Evolutionary conservation across 2,113 vertebrate genomes (phyloP).

Genomic region (Neotoma lepida): DNA sequence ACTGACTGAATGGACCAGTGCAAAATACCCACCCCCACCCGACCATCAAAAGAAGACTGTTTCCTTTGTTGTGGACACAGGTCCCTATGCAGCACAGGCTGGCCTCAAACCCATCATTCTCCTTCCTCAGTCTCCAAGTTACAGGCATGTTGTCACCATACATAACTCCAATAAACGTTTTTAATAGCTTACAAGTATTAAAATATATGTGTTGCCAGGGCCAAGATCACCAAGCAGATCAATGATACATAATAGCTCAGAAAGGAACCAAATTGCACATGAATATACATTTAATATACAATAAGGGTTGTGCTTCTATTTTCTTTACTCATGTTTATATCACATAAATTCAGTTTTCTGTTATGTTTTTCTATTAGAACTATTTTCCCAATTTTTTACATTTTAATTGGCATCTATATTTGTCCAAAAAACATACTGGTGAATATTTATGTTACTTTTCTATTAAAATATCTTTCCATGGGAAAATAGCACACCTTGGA

Average conservation of each 20-base stretch:
- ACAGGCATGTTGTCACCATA: not conserved
- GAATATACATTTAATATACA: conserved; percentile 11
- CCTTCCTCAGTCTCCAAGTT: not conserved
- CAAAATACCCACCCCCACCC: not conserved
- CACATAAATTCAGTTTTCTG: conserved; percentile 49
- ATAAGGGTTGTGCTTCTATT: not conserved
- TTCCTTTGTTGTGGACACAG: not conserved
- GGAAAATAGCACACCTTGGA: not conserved
- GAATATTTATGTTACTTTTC: conserved; percentile 54
- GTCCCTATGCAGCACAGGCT: no score
- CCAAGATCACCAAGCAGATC: not conserved
- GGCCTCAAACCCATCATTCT: not conserved
- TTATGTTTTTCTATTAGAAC: conserved; percentile 29
- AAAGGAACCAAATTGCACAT: conserved; percentile 16
- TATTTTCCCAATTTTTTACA: conserved; percentile 23
- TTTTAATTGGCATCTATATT: conserved; percentile 58
- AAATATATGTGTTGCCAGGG: not conserved
- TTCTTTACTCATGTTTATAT: conserved; percentile 23
- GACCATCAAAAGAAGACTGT: no score
- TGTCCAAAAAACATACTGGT: not conserved
- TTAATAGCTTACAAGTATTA: not conserved
- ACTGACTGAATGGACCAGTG: not conserved
- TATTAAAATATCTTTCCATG: conserved; percentile 47
- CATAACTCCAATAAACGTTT: not conserved
- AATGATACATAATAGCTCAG: not conserved